Evolutionary conservation across 2,888 invertebrate species (phyloP).

Genomic region (Cosmopolites sordidus): DNA sequence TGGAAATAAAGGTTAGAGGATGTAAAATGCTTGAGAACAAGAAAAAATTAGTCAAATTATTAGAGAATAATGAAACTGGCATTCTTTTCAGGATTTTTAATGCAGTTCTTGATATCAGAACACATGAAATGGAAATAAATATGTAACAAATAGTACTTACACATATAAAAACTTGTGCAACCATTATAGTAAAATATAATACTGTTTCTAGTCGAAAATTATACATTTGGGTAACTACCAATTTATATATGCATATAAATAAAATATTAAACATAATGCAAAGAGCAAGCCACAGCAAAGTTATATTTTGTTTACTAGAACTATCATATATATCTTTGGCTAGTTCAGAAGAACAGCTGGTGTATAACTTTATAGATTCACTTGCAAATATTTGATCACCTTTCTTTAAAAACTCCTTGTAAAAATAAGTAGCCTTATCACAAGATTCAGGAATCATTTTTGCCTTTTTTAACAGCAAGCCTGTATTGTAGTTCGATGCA

Average conservation of each 20-base stretch:
- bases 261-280: slow-evolving; percentile 52
- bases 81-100: not conserved
- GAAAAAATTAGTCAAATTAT: slow-evolving; percentile 4
- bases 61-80: not conserved
- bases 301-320: slow-evolving; percentile 58
- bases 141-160: not conserved
- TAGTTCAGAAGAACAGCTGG: slow-evolving; percentile 51
- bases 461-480: slow-evolving; percentile 38
- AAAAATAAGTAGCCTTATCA: slow-evolving; percentile 31
- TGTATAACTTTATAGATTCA: slow-evolving; percentile 48
- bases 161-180: slow-evolving; percentile 2
- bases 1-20: slow-evolving; percentile 64
- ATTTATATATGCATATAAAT: slow-evolving; percentile 31
- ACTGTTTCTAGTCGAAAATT: not conserved
- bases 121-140: not conserved
- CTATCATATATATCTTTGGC: slow-evolving; percentile 52
- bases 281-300: slow-evolving; percentile 54
- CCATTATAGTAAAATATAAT: not conserved
- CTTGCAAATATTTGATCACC: slow-evolving; percentile 35
- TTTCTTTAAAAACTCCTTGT: slow-evolving; percentile 31
- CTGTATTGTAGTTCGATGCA: slow-evolving; percentile 43
- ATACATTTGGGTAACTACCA: not conserved
- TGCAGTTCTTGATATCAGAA: no score
- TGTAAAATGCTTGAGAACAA: slow-evolving; percentile 42
- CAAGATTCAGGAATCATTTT: slow-evolving; percentile 32